Evolutionary conservation across 2,888 invertebrate species (phyloP).

Genomic region (Scelioninae gen. 1): DNA sequence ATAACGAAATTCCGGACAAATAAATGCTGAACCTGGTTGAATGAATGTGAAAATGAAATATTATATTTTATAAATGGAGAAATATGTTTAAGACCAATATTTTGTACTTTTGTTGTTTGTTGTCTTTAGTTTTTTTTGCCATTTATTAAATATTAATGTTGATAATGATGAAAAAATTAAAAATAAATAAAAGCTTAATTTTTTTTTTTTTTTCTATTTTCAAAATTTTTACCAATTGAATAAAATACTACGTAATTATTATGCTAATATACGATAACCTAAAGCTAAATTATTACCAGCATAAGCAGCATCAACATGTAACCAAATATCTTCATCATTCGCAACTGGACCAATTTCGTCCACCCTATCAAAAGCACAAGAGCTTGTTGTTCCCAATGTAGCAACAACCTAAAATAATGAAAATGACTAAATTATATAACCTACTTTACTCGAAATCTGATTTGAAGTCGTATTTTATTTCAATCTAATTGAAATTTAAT

Average conservation of each 20-base stretch:
- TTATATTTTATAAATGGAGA: background rate
- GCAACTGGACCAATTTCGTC: slow-evolving; percentile 97
- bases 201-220: too few relatives aligned
- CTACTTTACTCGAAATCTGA: too few relatives aligned
- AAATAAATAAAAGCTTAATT: too few relatives aligned
- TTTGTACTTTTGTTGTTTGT: too few relatives aligned
- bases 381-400: slow-evolving; percentile 97
- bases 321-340: slow-evolving; percentile 91
- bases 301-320: slow-evolving; percentile 98
- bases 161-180: background rate
- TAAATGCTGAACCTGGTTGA: slow-evolving; percentile 92
- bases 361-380: slow-evolving; percentile 96
- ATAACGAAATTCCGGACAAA: slow-evolving; percentile 97
- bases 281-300: slow-evolving; percentile 90
- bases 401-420: slow-evolving; percentile 87
- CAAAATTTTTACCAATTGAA: too few relatives aligned
- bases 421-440: too few relatives aligned
- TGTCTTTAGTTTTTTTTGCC: too few relatives aligned
- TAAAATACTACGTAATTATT: too few relatives aligned
- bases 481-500: too few relatives aligned
- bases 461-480: too few relatives aligned
- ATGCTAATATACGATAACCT: too few relatives aligned
- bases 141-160: slow-evolving; percentile 6
- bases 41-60: background rate
- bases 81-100: too few relatives aligned